Percentiles rank a stretch among this genome's conserved stretches.
Conservation (phyloP, 1,140 invertebrate species). For the Proales similis region DNA sequence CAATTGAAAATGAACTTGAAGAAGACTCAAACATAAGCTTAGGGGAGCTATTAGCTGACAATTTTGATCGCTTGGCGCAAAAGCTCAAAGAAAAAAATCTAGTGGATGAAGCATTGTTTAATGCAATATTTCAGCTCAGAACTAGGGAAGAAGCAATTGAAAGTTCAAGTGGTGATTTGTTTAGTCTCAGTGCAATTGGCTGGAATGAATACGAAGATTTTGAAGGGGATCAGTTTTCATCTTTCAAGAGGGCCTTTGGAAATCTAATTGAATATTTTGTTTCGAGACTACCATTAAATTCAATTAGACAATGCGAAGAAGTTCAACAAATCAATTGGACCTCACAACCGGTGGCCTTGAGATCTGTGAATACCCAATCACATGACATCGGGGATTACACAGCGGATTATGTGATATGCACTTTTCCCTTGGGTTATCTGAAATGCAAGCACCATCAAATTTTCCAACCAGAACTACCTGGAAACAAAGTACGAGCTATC, state of each 20-base stretch:
- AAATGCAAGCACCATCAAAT: slow-evolving; percentile 8
- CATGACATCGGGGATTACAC: not conserved
- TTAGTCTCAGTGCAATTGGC: slow-evolving; percentile 10
- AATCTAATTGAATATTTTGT: slow-evolving; percentile 20
- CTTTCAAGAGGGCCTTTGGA: slow-evolving; percentile 2
- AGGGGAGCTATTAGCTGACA: slow-evolving; percentile 16
- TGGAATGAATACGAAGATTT: slow-evolving; percentile 36
- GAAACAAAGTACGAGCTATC: slow-evolving; percentile 22
- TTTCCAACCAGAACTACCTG: slow-evolving; percentile 5
- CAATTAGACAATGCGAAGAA: slow-evolving; percentile 13
- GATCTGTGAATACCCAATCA: not conserved
- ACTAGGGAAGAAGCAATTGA: slow-evolving; percentile 24
- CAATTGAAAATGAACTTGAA: slow-evolving; percentile 31
- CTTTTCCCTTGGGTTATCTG: slow-evolving; percentile 10
- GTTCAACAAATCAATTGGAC: slow-evolving; percentile 27
- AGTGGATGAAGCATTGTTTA: slow-evolving; percentile 5
- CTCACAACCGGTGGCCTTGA: not conserved
- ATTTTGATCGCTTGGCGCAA: slow-evolving; percentile 19
- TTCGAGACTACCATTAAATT: slow-evolving; percentile 3
- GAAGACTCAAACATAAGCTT: slow-evolving; percentile 28
- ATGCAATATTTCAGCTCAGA: slow-evolving; percentile 19
- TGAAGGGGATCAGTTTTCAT: slow-evolving; percentile 24
- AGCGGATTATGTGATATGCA: not conserved
- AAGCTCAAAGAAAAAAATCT: slow-evolving; percentile 18
- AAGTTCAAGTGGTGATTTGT: slow-evolving; percentile 19